These are phyloP conservation scores for Lepidocyrtoides sp. DNA, from an alignment of 2,888 invertebrate species.

Conservation along the genomic window DNA sequence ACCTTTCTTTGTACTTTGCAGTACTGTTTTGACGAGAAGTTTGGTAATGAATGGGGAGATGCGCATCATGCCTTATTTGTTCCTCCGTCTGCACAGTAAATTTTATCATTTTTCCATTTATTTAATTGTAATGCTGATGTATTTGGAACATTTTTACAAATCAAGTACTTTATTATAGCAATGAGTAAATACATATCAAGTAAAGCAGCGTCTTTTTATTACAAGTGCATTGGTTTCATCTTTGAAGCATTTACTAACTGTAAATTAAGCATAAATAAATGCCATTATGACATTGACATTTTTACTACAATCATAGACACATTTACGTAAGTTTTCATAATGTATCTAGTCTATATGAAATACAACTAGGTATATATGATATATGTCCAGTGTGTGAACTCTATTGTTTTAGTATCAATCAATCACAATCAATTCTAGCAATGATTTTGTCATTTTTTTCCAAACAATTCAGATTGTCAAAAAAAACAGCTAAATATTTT, in stretches of 20 bases:
- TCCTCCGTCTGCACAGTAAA: neutral
- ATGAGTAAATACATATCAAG: too few species aligned
- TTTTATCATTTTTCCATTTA: neutral
- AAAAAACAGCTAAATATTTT: neutral
- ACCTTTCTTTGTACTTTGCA: neutral
- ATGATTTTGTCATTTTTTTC: neutral
- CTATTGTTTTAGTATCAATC: neutral
- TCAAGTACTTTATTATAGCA: too few species aligned
- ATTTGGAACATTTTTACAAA: neutral
- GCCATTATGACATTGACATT: too few species aligned
- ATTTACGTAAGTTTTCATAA: too few species aligned
- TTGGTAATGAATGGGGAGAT: constrained; percentile 55
- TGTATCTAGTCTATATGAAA: too few species aligned
- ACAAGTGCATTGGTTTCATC: too few species aligned
- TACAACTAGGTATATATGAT: too few species aligned
- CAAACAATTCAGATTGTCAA: neutral
- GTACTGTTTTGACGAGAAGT: constrained; percentile 73
- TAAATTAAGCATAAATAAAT: too few species aligned
- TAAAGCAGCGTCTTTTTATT: too few species aligned
- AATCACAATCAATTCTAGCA: constrained; percentile 18
- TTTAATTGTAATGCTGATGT: neutral
- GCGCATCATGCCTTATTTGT: constrained; percentile 60
- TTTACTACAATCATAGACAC: neutral
- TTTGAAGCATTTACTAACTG: too few species aligned
- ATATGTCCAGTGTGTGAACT: too few species aligned